Evolutionary conservation across 2,888 invertebrate species (phyloP).

Genomic region (Falcaria lacertinaria): DNA sequence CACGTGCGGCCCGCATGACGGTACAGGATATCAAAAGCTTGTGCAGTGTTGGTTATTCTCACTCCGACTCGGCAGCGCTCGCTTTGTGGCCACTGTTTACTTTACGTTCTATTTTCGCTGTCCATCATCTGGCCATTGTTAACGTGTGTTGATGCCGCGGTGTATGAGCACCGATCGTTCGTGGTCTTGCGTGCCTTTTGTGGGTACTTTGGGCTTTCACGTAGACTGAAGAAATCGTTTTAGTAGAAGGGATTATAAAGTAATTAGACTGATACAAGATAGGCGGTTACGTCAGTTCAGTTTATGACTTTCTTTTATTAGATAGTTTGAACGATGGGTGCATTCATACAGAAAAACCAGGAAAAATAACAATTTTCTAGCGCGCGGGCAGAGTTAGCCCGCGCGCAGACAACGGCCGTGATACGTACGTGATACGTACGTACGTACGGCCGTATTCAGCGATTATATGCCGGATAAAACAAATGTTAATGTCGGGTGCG

Average conservation of each 20-base stretch:
- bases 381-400: too few species aligned
- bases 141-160: constrained; percentile 56
- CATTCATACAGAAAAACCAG: too few species aligned
- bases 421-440: too few species aligned
- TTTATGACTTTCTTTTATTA: too few species aligned
- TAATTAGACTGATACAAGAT: too few species aligned
- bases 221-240: not conserved
- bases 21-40: constrained; percentile 44
- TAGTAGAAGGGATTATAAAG: too few species aligned
- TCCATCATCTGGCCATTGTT: constrained; percentile 78
- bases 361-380: too few species aligned
- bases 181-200: constrained; percentile 55
- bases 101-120: constrained; percentile 74
- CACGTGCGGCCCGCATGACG: constrained; percentile 36
- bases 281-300: not conserved
- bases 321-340: too few species aligned
- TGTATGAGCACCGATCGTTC: constrained; percentile 43
- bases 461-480: too few species aligned
- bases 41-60: constrained; percentile 58
- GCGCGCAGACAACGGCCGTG: too few species aligned
- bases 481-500: too few species aligned
- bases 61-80: constrained; percentile 52
- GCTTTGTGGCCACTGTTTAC: constrained; percentile 74
- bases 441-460: too few species aligned
- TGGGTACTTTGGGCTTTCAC: constrained; percentile 11